phyloP scores from a whole-genome alignment of 1,140 invertebrate genomes.

The Drosophila nebulosa region DNA sequence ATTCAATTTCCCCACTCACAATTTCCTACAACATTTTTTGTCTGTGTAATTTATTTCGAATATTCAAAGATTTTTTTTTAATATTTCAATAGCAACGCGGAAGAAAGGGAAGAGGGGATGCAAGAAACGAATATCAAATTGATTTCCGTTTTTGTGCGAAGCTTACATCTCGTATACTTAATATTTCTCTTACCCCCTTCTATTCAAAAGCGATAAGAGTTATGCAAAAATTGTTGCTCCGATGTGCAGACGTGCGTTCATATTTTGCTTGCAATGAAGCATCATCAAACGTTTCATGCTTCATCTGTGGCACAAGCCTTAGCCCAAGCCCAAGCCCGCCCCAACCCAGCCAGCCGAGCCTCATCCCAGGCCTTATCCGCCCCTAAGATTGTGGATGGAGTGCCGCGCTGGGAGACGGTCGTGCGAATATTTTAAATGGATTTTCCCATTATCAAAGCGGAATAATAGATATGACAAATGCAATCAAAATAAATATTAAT shows the following conservation, averaged over 20 bases:
- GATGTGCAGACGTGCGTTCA: constrained; percentile 64
- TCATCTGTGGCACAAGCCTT: constrained; percentile 13
- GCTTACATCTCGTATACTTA: constrained; percentile 40
- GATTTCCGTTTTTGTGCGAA: constrained; percentile 22
- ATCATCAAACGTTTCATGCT: constrained; percentile 47
- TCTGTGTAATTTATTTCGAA: constrained; percentile 48
- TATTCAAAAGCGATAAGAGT: background rate
- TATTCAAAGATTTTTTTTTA: constrained; percentile 22
- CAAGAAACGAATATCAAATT: constrained; percentile 36
- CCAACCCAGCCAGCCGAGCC: no score
- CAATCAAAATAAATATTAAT: constrained; percentile 32
- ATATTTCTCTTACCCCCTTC: constrained; percentile 13
- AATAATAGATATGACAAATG: constrained; percentile 22
- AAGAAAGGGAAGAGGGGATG: background rate
- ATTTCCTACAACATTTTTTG: constrained; percentile 32
- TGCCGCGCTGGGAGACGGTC: constrained; percentile 16
- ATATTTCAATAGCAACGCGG: constrained; percentile 9
- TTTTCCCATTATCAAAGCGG: constrained; percentile 13
- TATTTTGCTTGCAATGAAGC: constrained; percentile 54
- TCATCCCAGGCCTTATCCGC: background rate
- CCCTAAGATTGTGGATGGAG: background rate
- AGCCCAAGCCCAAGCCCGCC: no score
- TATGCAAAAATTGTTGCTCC: constrained; percentile 16
- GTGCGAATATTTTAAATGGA: constrained; percentile 38
- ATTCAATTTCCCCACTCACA: constrained; percentile 11